Evolutionary conservation across 2,113 vertebrate genomes (phyloP), one percentile per base, ranked within the genome.

Genomic region (Nesospiza acunhae): DNA sequence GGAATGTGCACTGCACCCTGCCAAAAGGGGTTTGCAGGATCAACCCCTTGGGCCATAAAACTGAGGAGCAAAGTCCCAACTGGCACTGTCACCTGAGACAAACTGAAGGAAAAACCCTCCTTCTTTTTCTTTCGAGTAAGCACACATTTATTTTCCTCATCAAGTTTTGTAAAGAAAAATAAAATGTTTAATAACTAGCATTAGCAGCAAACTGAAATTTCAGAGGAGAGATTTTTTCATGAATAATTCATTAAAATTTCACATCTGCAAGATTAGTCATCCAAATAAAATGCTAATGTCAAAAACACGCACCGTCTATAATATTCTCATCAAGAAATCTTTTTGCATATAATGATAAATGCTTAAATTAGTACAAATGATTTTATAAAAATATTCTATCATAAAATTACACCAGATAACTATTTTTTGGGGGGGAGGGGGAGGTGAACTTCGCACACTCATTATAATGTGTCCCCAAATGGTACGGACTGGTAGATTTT

Each of bases 211-310:
- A 98, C 97, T 97, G 96, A 98, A 98, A 97, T 97, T 98, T 98
- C 97, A 97, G 97, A 97, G 97, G 97, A 98, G 97, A 98, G 97
- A 95, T 97, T 96, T 96, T 96, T 97, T 97, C 98, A 98, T 98
- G 98, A 98, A 98, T 98, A 98, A 98, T 98, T 98, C 98, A 98
- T 98, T 96, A 87, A 97, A 97, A 97, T 97, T 97, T 98, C 98
- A 98, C 98, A 98, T 98, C 98, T 98, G 98, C 98, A 98, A 98
- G 98, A 98, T 98, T 98, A 98, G 98, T 98, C 98, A 98, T 98
- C 98, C 98, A 98, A 98, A 98, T 98, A 98, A 98, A 98, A 98
- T 98, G 98, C 98, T 98, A 98, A 98, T 98, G 98, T 98, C 98
- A 98, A 97, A 98, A 98, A 98, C 97, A 98, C 90, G 97, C 97